Base-by-base conservation (phyloP, 64 coral and sea anemone species). In the Pocillopora damicornis region DNA sequence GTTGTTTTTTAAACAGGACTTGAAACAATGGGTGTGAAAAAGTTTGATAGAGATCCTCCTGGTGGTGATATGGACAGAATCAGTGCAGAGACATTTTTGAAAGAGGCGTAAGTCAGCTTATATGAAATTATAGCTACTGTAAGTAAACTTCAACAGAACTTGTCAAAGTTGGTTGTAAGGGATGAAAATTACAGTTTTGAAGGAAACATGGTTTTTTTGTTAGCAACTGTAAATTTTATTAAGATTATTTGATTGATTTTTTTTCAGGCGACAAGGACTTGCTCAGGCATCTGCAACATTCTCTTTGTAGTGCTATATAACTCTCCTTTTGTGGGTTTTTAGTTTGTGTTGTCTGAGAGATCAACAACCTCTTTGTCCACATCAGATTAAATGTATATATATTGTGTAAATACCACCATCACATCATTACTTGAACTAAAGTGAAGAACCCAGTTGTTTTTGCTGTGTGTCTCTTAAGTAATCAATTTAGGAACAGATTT, bases 21-120 rank as follows among this genome's bases (percentile, higher is more conserved):
- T 51, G 87, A 81, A 81, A 98, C 92, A 13, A 75, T 98, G 83
- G 95, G 95, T 26, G 64, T 98, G 2, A 63, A 89, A 62, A 45
- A 81, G 0, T 92, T 89, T 89, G 88, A 98, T 72, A 80, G 76
- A 61, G 87, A 98, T 13, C 95, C 95, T 35, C 87, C 92, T 69
- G 95, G 95, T 78, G 92, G 76, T 18, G 92, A 98, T 60, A 67
- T 92, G 37, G 92, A 98, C 78, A 92, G 88, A 61, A 98, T 98
- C 75, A 87, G 83, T 73, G 77, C 88, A 13, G 95, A 98, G 75
- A 63, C 76, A 38, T 98, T 98, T 75, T 82, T 91, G 9, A 98
- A 94, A 75, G 95, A 98, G 89, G 95, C 92, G 95, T 98, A 76
- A 94, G 95, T 94, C 63, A 30, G 73, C 51, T 38, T 81, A 9